Evolutionary conservation across 2,888 invertebrate species (phyloP).

Genomic region (Mythimna ferrago): DNA sequence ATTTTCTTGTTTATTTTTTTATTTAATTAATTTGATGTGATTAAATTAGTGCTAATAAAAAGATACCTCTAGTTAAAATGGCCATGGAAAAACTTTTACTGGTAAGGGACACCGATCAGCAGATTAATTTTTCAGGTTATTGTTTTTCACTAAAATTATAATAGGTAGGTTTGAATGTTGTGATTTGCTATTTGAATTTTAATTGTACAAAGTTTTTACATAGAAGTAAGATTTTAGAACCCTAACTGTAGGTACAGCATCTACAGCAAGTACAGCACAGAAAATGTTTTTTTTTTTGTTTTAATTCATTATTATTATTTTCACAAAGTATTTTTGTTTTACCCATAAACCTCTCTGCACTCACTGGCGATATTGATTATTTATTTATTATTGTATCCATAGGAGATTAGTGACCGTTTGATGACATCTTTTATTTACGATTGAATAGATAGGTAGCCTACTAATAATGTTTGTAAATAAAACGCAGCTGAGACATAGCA

Average conservation of each 20-base stretch:
- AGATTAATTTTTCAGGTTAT: neutral
- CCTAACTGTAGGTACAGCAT: neutral
- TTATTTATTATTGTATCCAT: neutral
- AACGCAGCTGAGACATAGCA: neutral
- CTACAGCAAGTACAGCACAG: no score
- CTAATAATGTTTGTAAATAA: constrained; percentile 5
- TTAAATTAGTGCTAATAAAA: constrained; percentile 15
- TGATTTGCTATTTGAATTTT: neutral
- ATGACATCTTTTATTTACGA: neutral
- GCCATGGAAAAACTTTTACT: neutral
- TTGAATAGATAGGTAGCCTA: no score
- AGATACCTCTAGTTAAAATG: constrained; percentile 1
- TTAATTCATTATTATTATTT: no score
- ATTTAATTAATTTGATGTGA: constrained; percentile 21
- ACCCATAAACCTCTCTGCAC: neutral
- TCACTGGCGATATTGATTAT: constrained; percentile 12
- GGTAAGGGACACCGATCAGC: constrained; percentile 36
- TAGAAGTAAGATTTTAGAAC: neutral
- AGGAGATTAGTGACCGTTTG: neutral
- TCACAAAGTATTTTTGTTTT: neutral
- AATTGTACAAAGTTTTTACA: neutral
- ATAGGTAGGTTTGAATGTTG: neutral
- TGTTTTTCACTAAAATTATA: constrained; percentile 1
- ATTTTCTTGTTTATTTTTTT: constrained; percentile 12
- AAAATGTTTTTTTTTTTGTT: neutral